These are phyloP conservation scores for Belgica antarctica DNA, from an alignment of 2,888 invertebrate species.

Conservation along the genomic window DNA sequence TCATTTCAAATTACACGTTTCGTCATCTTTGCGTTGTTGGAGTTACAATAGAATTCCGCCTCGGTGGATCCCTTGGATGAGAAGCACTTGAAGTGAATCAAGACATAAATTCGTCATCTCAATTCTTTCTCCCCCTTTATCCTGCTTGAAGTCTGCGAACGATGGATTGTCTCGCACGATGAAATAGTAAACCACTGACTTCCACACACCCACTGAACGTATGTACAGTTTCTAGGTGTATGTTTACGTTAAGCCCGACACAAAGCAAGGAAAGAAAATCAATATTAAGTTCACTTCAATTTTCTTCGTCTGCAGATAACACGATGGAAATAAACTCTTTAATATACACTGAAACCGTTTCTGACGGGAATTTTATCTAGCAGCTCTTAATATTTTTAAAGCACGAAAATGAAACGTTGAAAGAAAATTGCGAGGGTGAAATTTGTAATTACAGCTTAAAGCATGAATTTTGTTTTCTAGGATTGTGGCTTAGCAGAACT, in stretches of 20 bases:
- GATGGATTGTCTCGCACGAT: constrained; percentile 12
- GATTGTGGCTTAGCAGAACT: too few relatives aligned
- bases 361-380: neutral
- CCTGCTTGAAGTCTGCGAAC: neutral
- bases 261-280: constrained; percentile 2
- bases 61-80: neutral
- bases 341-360: neutral
- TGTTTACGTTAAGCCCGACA: constrained; percentile 6
- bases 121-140: too few relatives aligned
- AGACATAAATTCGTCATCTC: too few relatives aligned
- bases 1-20: neutral
- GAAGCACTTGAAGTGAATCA: constrained; percentile 11
- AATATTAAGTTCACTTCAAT: constrained; percentile 22
- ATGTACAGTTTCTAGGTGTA: neutral
- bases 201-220: neutral
- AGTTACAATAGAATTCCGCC: neutral
- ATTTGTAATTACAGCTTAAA: constrained; percentile 18
- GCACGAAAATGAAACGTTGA: neutral
- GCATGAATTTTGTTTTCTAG: neutral
- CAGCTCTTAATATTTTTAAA: neutral
- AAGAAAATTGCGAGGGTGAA: neutral
- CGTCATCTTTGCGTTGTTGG: neutral
- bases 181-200: constrained; percentile 24
- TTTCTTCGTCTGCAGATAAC: constrained; percentile 17
- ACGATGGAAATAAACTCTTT: constrained; percentile 3